phyloP scores from a whole-genome alignment of 2,113 vertebrate species.

The Sturnira hondurensis region DNA sequence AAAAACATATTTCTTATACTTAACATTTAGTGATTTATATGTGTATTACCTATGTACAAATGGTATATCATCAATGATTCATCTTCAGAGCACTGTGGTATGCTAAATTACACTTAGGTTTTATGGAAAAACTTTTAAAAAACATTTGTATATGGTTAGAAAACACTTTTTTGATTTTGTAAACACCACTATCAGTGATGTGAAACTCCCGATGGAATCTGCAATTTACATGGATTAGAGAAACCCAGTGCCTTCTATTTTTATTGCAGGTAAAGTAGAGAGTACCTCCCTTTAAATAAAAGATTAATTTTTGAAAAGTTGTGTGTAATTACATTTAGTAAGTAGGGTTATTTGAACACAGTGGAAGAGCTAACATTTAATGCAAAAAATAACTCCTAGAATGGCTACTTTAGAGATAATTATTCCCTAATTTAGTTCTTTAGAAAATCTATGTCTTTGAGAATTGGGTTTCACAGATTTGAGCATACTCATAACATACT shows the following conservation, averaged over 20 bases:
- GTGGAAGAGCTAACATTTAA: conserved; percentile 34
- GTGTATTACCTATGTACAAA: conserved; percentile 71
- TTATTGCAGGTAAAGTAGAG: conserved; percentile 37
- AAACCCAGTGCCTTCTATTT: conserved; percentile 67
- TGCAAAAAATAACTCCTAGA: conserved; percentile 23
- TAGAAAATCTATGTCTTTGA: conserved; percentile 24
- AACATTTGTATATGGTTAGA: conserved; percentile 41
- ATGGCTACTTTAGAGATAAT: background rate
- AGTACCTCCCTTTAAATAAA: conserved; percentile 53
- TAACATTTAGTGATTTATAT: conserved; percentile 76
- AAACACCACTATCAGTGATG: conserved; percentile 37
- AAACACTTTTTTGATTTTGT: conserved; percentile 64
- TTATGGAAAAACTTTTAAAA: conserved; percentile 31
- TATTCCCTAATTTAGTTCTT: conserved; percentile 18
- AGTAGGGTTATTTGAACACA: conserved; percentile 30
- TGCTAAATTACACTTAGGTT: conserved; percentile 64
- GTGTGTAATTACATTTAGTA: conserved; percentile 72
- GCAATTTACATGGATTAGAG: conserved; percentile 59
- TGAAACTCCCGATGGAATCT: conserved; percentile 36
- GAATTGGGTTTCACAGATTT: background rate
- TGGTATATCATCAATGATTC: conserved; percentile 62
- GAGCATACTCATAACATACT: background rate
- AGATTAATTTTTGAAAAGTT: conserved; percentile 70
- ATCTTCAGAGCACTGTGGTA: conserved; percentile 67
- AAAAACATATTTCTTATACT: conserved; percentile 77